Conservation (phyloP, 92 coral and sea anemone genomes). For the Zoanthus gigantus region DNA sequence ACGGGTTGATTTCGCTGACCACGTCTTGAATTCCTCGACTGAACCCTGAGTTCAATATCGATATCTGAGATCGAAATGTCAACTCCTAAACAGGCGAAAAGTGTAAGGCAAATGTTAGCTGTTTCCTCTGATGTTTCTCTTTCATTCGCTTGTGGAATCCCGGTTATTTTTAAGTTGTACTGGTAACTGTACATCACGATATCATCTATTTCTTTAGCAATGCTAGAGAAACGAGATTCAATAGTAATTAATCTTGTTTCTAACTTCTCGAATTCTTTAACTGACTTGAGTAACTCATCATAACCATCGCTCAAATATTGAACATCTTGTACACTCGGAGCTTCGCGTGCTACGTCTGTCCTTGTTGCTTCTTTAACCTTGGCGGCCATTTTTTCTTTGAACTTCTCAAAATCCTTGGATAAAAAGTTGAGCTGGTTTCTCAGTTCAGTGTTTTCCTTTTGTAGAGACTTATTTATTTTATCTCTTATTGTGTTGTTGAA, state of each 20-base stretch:
- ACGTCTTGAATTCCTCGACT: neutral
- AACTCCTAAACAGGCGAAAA: constrained; percentile 28
- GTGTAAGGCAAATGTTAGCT: constrained; percentile 2
- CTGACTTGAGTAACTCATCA: neutral
- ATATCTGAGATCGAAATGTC: constrained; percentile 21
- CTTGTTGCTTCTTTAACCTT: neutral
- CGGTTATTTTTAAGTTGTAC: constrained; percentile 42
- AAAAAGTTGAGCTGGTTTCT: neutral
- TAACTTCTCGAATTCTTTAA: neutral
- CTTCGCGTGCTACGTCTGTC: neutral
- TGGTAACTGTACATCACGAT: constrained; percentile 45
- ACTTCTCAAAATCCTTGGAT: neutral
- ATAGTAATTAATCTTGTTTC: neutral
- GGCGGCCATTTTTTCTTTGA: neutral
- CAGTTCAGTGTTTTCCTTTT: neutral
- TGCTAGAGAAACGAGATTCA: neutral
- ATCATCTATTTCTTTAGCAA: constrained; percentile 20
- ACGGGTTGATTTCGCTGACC: constrained; percentile 19
- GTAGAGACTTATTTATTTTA: neutral
- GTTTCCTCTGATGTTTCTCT: constrained; percentile 38
- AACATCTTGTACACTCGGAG: neutral
- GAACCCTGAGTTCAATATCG: constrained; percentile 42
- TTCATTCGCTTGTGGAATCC: constrained; percentile 42
- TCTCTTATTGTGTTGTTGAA: neutral
- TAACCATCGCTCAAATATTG: neutral